phyloP scores from a whole-genome alignment of 1,140 invertebrate genomes.

The Nasonia giraulti region DNA sequence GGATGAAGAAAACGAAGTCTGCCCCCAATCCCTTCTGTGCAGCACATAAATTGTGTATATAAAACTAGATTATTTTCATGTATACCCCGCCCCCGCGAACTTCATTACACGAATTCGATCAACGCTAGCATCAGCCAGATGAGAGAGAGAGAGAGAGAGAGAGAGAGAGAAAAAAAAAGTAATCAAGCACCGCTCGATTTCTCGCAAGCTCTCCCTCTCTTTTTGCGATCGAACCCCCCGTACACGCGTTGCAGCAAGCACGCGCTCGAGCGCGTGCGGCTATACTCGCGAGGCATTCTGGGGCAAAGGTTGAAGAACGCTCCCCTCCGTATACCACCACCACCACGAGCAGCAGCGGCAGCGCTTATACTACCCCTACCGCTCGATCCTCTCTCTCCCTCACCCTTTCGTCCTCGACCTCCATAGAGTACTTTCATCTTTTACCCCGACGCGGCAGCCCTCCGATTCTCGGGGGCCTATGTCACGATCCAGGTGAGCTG shows the following conservation, averaged over 20 bases:
- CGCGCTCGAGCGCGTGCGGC: slow-evolving; percentile 60
- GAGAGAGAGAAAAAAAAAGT: too few species aligned
- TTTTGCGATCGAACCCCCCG: neutral
- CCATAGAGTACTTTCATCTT: slow-evolving; percentile 50
- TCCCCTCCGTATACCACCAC: slow-evolving; percentile 26
- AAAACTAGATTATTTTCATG: too few species aligned
- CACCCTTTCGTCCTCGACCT: slow-evolving; percentile 57
- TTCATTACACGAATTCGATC: too few species aligned
- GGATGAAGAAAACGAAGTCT: too few species aligned
- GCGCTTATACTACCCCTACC: neutral
- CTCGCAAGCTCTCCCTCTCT: neutral
- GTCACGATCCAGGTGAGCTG: slow-evolving; percentile 41
- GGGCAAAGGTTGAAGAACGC: slow-evolving; percentile 74
- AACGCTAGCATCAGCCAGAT: too few species aligned
- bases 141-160: too few species aligned
- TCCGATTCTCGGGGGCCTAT: slow-evolving; percentile 25
- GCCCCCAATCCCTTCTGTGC: too few species aligned
- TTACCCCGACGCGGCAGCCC: slow-evolving; percentile 20
- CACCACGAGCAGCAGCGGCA: neutral
- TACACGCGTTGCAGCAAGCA: slow-evolving; percentile 52
- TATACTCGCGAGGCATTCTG: slow-evolving; percentile 65
- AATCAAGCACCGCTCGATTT: too few species aligned
- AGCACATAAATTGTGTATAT: too few species aligned
- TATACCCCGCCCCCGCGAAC: too few species aligned
- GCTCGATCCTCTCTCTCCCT: slow-evolving; percentile 17